These are phyloP conservation scores for Paramisgurnus dabryanus DNA, from an alignment of 2,113 vertebrate species.

Conservation along the genomic window DNA sequence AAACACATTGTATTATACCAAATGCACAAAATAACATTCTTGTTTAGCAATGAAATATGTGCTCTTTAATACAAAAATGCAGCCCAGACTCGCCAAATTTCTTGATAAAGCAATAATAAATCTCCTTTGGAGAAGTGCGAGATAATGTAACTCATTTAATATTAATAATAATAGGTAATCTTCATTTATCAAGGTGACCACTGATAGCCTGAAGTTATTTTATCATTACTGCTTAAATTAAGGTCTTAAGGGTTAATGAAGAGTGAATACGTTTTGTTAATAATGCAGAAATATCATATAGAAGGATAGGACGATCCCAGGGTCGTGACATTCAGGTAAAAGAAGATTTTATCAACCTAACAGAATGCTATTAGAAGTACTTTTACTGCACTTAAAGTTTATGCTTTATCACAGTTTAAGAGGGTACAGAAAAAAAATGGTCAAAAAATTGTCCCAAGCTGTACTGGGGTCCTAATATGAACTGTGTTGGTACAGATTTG, in stretches of 20 bases:
- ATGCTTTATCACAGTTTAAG: neutral
- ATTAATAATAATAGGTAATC: conserved; percentile 69
- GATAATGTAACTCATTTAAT: conserved; percentile 67
- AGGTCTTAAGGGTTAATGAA: conserved; percentile 78
- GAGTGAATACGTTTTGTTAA: conserved; percentile 72
- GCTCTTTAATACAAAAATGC: neutral
- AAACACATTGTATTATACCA: too few relatives aligned
- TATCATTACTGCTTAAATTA: conserved; percentile 74
- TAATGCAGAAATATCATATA: conserved; percentile 71
- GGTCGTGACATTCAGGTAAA: conserved; percentile 43
- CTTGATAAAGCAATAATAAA: conserved; percentile 10
- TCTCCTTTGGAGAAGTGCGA: conserved; percentile 29
- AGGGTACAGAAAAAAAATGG: neutral
- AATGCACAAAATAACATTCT: too few relatives aligned
- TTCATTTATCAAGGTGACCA: conserved; percentile 72
- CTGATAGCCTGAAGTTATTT: conserved; percentile 73
- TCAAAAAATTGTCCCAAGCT: too few relatives aligned
- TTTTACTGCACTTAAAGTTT: neutral
- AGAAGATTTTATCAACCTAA: neutral
- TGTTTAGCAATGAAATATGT: too few relatives aligned
- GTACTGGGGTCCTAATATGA: too few relatives aligned
- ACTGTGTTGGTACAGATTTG: too few relatives aligned
- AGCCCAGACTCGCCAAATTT: neutral
- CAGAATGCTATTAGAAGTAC: neutral
- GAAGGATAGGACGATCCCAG: conserved; percentile 66